phyloP scores from a whole-genome alignment of 53 echinoderm and acorn worm genomes.

The Arbacia lixula region DNA sequence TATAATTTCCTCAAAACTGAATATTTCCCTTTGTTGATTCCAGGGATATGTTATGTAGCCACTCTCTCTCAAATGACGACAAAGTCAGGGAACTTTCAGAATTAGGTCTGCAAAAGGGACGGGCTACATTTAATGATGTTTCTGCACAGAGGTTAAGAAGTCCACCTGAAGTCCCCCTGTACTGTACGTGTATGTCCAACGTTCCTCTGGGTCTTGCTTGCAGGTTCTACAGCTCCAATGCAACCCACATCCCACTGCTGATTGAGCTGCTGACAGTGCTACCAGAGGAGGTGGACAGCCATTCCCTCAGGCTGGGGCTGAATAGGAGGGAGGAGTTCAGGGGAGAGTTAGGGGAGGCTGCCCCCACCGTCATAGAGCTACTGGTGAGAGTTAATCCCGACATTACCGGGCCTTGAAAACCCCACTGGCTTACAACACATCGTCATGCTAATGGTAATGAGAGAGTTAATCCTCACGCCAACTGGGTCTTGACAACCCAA shows the following conservation, averaged over 20 bases:
- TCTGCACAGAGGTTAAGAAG: background rate
- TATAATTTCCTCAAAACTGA: too few relatives aligned
- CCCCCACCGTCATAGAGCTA: slow-evolving; percentile 76
- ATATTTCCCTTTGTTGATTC: too few relatives aligned
- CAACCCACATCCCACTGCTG: slow-evolving; percentile 83
- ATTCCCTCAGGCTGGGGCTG: slow-evolving; percentile 82
- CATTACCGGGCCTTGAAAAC: too few relatives aligned
- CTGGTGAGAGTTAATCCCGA: slow-evolving; percentile 76
- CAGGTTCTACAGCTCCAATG: slow-evolving; percentile 64
- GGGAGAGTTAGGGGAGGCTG: slow-evolving; percentile 70
- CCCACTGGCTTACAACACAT: too few relatives aligned
- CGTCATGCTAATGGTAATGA: too few relatives aligned
- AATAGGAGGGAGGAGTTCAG: slow-evolving; percentile 92
- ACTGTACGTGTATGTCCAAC: background rate
- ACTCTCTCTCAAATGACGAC: too few relatives aligned
- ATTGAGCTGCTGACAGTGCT: slow-evolving; percentile 88
- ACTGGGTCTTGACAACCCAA: too few relatives aligned
- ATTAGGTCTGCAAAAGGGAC: too few relatives aligned
- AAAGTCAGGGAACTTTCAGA: too few relatives aligned
- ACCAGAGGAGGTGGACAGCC: slow-evolving; percentile 94
- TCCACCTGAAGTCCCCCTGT: background rate
- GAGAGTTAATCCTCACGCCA: too few relatives aligned
- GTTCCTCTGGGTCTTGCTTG: background rate
- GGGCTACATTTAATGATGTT: background rate
- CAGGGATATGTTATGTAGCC: too few relatives aligned